Conservation (phyloP, 2,113 vertebrate genomes). For the Glaucidium brasilianum region DNA sequence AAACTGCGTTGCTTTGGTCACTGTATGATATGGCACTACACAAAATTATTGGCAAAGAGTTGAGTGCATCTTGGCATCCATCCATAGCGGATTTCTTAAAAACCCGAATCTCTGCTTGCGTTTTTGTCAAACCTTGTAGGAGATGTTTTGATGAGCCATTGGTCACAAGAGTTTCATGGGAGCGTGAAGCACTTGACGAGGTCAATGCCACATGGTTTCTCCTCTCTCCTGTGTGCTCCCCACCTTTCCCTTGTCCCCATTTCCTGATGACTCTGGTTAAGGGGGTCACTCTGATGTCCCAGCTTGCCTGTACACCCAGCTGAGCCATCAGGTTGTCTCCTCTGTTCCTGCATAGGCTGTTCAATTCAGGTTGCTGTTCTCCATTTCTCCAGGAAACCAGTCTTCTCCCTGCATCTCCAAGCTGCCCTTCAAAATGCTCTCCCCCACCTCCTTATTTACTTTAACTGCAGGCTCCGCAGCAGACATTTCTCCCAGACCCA, state of each 20-base stretch:
- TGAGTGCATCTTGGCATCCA: neutral
- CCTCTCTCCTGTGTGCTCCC: neutral
- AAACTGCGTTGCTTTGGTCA: neutral
- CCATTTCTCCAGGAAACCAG: neutral
- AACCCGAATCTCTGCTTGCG: neutral
- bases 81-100: neutral
- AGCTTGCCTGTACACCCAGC: neutral
- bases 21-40: neutral
- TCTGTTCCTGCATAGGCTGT: neutral
- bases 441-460: neutral
- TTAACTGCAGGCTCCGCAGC: neutral
- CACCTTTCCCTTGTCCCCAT: fast-evolving
- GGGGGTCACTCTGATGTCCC: neutral
- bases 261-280: neutral
- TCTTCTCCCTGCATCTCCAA: neutral
- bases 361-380: fast-evolving
- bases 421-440: fast-evolving
- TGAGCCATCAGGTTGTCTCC: neutral
- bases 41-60: neutral
- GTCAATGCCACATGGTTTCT: fast-evolving
- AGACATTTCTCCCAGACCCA: neutral
- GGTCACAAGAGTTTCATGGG: neutral
- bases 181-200: neutral
- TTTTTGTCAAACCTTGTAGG: neutral
- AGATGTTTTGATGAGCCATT: neutral